Evolutionary conservation across 1,140 invertebrate species (phyloP).

Genomic region (Zaprionus ghesquierei): DNA sequence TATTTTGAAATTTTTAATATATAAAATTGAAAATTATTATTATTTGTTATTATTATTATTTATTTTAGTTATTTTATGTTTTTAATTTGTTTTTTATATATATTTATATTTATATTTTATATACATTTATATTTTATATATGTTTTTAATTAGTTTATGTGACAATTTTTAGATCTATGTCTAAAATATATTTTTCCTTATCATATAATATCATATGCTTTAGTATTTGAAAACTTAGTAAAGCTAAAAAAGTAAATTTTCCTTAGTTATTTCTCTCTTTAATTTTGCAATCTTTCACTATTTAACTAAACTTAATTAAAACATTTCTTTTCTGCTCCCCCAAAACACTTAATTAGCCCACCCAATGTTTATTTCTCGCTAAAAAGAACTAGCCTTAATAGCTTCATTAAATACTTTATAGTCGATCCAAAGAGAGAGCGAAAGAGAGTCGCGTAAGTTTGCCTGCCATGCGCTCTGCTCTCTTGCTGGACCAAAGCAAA

Average conservation of each 20-base stretch:
- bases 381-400: conserved; percentile 44
- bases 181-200: too few relatives aligned
- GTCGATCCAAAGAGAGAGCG: conserved; percentile 2
- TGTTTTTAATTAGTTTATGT: too few relatives aligned
- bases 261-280: not conserved
- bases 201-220: too few relatives aligned
- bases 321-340: not conserved
- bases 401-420: conserved; percentile 39
- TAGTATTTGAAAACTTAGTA: not conserved
- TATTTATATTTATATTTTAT: too few relatives aligned
- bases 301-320: not conserved
- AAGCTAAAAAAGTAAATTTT: not conserved
- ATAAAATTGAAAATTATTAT: too few relatives aligned
- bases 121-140: not conserved
- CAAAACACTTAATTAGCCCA: not conserved
- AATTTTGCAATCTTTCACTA: not conserved
- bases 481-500: not conserved
- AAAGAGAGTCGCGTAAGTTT: conserved; percentile 20
- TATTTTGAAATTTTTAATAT: too few relatives aligned
- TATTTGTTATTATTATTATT: not conserved
- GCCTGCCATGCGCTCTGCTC: not conserved
- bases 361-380: too few relatives aligned
- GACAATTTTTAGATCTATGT: too few relatives aligned
- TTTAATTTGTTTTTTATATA: too few relatives aligned
- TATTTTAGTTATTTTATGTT: not conserved